These are phyloP conservation scores for Anolis apletophallus DNA, from an alignment of 2,797 vertebrate genomes.

Conservation along the genomic window DNA sequence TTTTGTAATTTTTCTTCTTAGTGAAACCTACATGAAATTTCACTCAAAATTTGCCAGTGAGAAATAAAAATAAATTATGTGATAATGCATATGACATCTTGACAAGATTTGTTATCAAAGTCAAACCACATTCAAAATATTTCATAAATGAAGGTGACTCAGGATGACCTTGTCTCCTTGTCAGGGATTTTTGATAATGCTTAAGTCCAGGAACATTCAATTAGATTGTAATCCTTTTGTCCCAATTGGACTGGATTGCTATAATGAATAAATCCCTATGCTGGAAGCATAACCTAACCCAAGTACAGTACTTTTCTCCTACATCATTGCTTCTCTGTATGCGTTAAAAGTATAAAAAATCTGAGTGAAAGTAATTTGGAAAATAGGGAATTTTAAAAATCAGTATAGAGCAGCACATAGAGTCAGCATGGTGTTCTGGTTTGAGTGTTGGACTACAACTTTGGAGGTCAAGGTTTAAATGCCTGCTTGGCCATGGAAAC, in stretches of 20 bases:
- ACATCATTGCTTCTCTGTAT: neutral
- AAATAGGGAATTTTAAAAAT: slow-evolving; percentile 8
- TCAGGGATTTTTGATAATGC: slow-evolving; percentile 19
- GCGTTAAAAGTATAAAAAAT: slow-evolving; percentile 22
- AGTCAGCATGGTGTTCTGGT: no score
- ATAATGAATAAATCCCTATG: slow-evolving; percentile 9
- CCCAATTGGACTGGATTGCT: neutral
- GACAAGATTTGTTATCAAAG: neutral
- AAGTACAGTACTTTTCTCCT: neutral
- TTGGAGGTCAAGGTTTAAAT: no score
- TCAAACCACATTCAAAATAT: no score
- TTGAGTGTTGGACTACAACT: no score
- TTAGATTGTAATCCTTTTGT: neutral
- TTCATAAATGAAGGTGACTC: neutral
- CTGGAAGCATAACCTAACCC: slow-evolving; percentile 7
- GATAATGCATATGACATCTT: neutral
- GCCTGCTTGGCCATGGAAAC: no score
- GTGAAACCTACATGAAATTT: neutral
- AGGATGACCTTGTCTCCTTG: slow-evolving; percentile 3
- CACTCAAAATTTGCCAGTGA: neutral
- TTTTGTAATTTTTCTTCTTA: neutral
- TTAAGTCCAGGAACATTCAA: neutral
- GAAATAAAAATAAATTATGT: neutral
- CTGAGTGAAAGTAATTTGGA: slow-evolving; percentile 8
- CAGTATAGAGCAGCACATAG: neutral